Percentiles rank a stretch among this genome's conserved stretches.
phyloP scores from a whole-genome alignment of 2,888 invertebrate species.

The Sthenelais limicola region DNA sequence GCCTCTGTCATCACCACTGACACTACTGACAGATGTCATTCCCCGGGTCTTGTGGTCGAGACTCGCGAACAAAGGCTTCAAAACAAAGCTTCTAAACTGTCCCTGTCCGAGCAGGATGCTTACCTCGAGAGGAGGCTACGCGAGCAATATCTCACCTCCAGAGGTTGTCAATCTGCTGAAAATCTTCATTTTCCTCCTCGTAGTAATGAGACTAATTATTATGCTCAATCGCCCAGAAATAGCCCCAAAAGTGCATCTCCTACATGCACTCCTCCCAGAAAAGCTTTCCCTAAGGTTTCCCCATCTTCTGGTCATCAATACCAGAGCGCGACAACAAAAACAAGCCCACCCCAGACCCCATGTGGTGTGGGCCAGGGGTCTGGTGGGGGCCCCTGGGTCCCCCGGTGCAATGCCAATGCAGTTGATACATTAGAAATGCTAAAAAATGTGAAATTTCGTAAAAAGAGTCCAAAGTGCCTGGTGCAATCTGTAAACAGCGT shows the following conservation, averaged over 20 bases:
- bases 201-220: no score
- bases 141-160: slow-evolving; percentile 37
- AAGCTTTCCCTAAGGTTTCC: not conserved
- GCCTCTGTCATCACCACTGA: not conserved
- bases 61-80: no score
- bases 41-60: no score
- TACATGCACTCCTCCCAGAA: no score
- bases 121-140: slow-evolving; percentile 29
- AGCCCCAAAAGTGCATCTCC: no score
- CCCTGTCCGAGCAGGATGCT: slow-evolving; percentile 5
- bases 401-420: slow-evolving; percentile 18
- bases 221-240: no score
- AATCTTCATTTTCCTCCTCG: no score
- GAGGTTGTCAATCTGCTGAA: no score
- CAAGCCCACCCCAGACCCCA: not conserved
- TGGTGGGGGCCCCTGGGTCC: not conserved
- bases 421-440: slow-evolving; percentile 22
- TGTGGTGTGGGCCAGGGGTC: no score
- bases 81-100: not conserved
- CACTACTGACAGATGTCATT: no score
- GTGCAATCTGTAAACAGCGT: slow-evolving; percentile 17
- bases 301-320: not conserved
- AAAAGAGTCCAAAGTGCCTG: slow-evolving; percentile 30
- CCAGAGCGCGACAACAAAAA: not conserved
- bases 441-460: slow-evolving; percentile 31